These are phyloP conservation scores for Oostethus manadensis DNA, from an alignment of 2,113 vertebrate genomes.

Conservation along the genomic window DNA sequence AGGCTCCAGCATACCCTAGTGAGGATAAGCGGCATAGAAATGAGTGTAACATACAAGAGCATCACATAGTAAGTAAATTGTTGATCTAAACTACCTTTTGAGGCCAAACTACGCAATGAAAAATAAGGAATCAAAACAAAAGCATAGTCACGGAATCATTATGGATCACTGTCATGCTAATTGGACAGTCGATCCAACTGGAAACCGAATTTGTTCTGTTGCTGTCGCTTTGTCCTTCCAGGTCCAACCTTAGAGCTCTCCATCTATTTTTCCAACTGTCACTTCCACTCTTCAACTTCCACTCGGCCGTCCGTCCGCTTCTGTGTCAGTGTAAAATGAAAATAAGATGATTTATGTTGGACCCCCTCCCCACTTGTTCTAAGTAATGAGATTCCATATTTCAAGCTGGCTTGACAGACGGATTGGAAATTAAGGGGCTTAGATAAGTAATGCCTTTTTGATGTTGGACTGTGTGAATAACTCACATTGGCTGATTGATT, in stretches of 20 bases:
- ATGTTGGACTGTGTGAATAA: slow-evolving; percentile 70
- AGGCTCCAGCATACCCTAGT: too few species aligned
- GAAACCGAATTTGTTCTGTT: not conserved
- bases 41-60: too few species aligned
- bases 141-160: not conserved
- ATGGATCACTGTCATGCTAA: too few species aligned
- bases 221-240: slow-evolving; percentile 7
- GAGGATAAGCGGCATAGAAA: too few species aligned
- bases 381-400: slow-evolving; percentile 78
- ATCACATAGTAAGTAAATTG: too few species aligned
- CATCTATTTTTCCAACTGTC: slow-evolving; percentile 21
- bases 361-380: slow-evolving; percentile 71
- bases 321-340: slow-evolving; percentile 62
- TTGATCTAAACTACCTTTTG: too few species aligned
- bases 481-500: slow-evolving; percentile 68
- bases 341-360: slow-evolving; percentile 75
- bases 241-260: slow-evolving; percentile 22
- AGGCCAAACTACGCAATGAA: too few species aligned
- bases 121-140: not conserved
- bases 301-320: slow-evolving; percentile 39
- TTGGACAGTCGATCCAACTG: not conserved
- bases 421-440: slow-evolving; percentile 75
- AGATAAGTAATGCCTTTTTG: slow-evolving; percentile 78
- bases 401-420: slow-evolving; percentile 70
- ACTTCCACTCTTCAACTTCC: slow-evolving; percentile 30